Conservation (phyloP, 2,113 vertebrate genomes). For the Mandrillus leucophaeus region DNA sequence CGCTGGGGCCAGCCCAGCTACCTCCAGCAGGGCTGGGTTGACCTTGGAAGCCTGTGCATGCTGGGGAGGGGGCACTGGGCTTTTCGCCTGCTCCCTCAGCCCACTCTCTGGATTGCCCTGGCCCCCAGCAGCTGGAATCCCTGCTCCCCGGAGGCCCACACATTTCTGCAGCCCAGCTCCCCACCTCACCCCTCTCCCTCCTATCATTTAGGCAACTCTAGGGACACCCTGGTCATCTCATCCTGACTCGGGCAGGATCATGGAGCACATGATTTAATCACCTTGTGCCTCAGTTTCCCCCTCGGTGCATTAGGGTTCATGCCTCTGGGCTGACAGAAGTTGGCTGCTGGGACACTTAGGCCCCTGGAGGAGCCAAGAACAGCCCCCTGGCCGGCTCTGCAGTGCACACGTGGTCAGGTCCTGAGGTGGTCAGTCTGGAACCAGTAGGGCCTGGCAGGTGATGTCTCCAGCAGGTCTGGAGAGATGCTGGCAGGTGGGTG, state of each 20-base stretch:
- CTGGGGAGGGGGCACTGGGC: background rate
- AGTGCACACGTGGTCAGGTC: background rate
- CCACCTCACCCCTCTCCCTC: background rate
- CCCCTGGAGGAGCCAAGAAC: background rate
- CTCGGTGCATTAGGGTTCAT: too few relatives aligned
- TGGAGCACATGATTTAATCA: background rate
- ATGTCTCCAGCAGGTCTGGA: background rate
- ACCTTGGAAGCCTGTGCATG: too few relatives aligned
- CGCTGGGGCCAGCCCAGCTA: background rate
- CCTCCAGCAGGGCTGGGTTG: too few relatives aligned
- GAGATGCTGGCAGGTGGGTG: background rate
- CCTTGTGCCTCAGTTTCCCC: background rate
- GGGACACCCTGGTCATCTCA: background rate
- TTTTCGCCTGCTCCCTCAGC: too few relatives aligned
- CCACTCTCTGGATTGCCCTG: background rate
- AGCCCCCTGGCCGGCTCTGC: background rate
- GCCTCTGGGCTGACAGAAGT: background rate
- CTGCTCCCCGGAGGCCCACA: slow-evolving; percentile 78
- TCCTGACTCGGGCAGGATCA: background rate
- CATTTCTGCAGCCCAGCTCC: background rate
- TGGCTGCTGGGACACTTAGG: too few relatives aligned
- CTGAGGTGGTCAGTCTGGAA: background rate
- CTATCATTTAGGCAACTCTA: background rate
- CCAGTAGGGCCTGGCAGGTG: background rate
- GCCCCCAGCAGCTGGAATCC: slow-evolving; percentile 74